A percentile compares a stretch with the other conserved stretches of the same genome.
These are phyloP conservation scores for Drosophila neocordata DNA, from an alignment of 1,140 invertebrate genomes.

Conservation along the genomic window DNA sequence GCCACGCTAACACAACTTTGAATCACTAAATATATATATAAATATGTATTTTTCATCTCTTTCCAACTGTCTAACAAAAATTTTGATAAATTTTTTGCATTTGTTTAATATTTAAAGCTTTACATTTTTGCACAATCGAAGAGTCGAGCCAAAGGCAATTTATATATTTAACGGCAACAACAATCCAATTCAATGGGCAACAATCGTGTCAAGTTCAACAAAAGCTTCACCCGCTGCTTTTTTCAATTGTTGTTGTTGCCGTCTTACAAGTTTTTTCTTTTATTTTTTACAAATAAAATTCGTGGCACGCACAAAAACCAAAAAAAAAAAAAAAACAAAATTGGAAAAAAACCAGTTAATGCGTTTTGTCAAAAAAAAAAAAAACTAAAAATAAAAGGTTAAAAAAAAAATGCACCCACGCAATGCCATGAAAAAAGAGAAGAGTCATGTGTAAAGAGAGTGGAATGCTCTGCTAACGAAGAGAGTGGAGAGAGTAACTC, in stretches of 20 bases:
- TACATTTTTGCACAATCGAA: slow-evolving; percentile 62
- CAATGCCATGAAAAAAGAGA: slow-evolving; percentile 32
- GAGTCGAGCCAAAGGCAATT: slow-evolving; percentile 52
- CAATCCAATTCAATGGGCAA: slow-evolving; percentile 52
- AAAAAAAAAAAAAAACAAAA: slow-evolving; percentile 20
- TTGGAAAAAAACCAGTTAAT: slow-evolving; percentile 66
- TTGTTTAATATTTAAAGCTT: slow-evolving; percentile 66
- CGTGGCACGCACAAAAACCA: slow-evolving; percentile 60
- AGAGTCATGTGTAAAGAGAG: not conserved
- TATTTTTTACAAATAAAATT: slow-evolving; percentile 52
- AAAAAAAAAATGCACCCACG: slow-evolving; percentile 62
- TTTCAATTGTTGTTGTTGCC: slow-evolving; percentile 42
- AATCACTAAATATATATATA: not conserved
- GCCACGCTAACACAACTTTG: not conserved
- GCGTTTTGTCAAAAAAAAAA: slow-evolving; percentile 52
- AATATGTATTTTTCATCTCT: not conserved
- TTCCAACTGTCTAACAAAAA: not conserved
- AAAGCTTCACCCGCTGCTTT: slow-evolving; percentile 67
- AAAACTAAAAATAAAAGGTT: slow-evolving; percentile 10
- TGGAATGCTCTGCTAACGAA: slow-evolving; percentile 5
- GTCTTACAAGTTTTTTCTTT: slow-evolving; percentile 51
- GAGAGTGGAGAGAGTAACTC: not conserved
- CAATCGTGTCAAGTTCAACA: slow-evolving; percentile 78
- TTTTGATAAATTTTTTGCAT: slow-evolving; percentile 34
- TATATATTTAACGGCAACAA: slow-evolving; percentile 37